A percentile compares a stretch with the other conserved stretches of the same genome.
Evolutionary conservation across 2,888 invertebrate species (phyloP).

Genomic region (Graphium colonna): DNA sequence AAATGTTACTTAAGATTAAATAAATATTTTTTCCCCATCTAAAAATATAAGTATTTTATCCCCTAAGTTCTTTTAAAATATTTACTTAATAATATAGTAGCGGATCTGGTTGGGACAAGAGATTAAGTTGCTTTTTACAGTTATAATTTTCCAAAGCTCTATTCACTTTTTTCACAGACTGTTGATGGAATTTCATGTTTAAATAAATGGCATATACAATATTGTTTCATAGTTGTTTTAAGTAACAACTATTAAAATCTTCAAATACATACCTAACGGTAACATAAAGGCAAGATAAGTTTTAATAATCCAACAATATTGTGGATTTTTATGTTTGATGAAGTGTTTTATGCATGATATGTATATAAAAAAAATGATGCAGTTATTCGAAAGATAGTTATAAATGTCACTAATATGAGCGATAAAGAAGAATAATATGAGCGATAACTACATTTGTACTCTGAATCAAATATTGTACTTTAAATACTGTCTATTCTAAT

Average conservation of each 20-base stretch:
- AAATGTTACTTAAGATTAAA: not conserved
- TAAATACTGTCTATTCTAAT: conserved; percentile 17
- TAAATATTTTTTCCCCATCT: not conserved
- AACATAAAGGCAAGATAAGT: conserved; percentile 13
- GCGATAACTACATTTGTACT: conserved; percentile 20
- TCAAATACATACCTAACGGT: conserved; percentile 6
- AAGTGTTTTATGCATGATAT: no score
- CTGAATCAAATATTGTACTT: conserved; percentile 21
- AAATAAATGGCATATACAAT: not conserved
- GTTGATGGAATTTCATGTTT: not conserved
- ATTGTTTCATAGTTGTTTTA: no score
- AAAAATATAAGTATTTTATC: not conserved
- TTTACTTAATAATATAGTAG: not conserved
- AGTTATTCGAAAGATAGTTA: no score
- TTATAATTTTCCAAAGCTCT: not conserved
- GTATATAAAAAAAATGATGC: no score
- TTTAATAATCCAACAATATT: not conserved
- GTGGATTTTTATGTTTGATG: no score
- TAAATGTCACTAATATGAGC: no score
- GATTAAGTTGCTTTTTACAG: no score
- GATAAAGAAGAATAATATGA: no score
- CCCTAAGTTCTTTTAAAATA: conserved; percentile 7
- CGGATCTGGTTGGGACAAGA: no score
- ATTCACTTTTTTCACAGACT: no score
- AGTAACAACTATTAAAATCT: no score